Evolutionary conservation across 35 echinoderm and acorn worm genomes (phyloP).

Genomic region (Acanthaster planci): DNA sequence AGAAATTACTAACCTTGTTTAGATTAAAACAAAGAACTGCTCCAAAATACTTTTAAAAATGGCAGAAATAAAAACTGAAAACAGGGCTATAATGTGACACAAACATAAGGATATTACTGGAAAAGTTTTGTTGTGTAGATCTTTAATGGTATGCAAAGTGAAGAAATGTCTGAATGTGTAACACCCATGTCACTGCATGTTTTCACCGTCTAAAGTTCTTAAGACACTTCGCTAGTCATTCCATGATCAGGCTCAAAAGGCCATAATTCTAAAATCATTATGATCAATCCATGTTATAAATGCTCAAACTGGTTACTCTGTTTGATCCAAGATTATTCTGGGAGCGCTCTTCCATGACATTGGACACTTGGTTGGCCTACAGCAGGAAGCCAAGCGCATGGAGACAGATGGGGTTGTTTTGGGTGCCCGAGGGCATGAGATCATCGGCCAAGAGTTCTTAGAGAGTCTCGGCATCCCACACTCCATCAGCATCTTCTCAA

Average conservation of each 20-base stretch:
- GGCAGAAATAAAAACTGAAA: too few relatives aligned
- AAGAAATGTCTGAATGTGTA: too few relatives aligned
- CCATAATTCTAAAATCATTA: not conserved
- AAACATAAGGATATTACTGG: too few relatives aligned
- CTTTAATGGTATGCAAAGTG: too few relatives aligned
- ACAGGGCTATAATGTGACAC: too few relatives aligned
- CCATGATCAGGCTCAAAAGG: not conserved
- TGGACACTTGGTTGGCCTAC: conserved; percentile 59
- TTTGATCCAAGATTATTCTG: conserved; percentile 58
- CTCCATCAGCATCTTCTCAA: conserved; percentile 36
- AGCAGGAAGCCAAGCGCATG: conserved; percentile 50
- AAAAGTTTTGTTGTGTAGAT: too few relatives aligned
- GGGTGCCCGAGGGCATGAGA: conserved; percentile 58
- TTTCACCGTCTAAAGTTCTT: too few relatives aligned
- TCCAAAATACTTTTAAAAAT: too few relatives aligned
- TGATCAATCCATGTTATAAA: not conserved
- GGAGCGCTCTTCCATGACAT: conserved; percentile 84
- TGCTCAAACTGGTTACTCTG: not conserved
- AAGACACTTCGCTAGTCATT: too few relatives aligned
- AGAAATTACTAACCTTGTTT: too few relatives aligned
- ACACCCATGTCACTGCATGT: too few relatives aligned
- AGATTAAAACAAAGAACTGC: too few relatives aligned
- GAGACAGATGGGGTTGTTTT: conserved; percentile 49
- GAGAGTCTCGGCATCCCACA: conserved; percentile 47
- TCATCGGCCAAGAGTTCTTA: conserved; percentile 51